phyloP scores from a whole-genome alignment of 2,797 vertebrate genomes.

The Merluccius polli region DNA sequence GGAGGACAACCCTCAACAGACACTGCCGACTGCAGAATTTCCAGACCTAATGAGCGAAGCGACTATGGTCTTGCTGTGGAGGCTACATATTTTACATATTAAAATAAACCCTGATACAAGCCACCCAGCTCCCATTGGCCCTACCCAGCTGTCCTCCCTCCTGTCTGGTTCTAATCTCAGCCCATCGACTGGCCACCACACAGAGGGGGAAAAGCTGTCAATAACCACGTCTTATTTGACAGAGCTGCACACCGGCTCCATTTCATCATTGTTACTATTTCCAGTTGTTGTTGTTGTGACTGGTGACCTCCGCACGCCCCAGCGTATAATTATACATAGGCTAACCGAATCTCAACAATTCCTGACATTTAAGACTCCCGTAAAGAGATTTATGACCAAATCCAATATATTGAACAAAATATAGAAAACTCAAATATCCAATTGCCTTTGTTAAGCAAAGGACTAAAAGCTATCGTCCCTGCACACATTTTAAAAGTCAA shows the following conservation, averaged over 20 bases:
- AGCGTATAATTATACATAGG: neutral
- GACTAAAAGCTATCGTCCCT: neutral
- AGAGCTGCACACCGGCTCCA: neutral
- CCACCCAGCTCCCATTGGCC: neutral
- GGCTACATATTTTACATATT: neutral
- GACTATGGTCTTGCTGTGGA: neutral
- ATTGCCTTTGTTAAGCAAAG: neutral
- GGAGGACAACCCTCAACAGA: neutral
- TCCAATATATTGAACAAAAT: neutral
- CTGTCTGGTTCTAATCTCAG: neutral
- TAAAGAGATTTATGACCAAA: neutral
- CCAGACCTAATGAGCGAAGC: neutral
- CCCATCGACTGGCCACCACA: neutral
- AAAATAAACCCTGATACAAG: neutral
- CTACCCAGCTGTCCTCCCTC: neutral
- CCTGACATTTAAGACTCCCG: neutral
- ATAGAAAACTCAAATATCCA: neutral
- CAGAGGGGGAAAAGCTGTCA: neutral
- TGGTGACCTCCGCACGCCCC: neutral
- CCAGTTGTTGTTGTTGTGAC: neutral
- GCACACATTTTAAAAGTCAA: neutral
- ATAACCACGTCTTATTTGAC: neutral
- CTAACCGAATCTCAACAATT: neutral
- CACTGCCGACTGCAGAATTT: neutral
- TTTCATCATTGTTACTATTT: neutral